Evolutionary conservation across 2,888 invertebrate species (phyloP).

Genomic region (Perithous albicinctus): DNA sequence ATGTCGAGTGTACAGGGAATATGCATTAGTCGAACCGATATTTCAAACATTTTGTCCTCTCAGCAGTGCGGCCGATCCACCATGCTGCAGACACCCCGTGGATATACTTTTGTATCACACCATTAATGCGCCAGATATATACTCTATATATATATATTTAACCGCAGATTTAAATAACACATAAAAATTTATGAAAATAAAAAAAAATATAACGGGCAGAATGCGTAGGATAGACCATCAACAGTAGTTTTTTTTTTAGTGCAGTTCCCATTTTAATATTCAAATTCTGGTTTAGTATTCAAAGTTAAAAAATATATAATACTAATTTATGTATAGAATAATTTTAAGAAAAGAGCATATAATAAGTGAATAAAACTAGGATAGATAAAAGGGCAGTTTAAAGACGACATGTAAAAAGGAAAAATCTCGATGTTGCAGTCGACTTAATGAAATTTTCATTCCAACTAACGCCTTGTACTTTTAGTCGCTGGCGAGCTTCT

Average conservation of each 20-base stretch:
- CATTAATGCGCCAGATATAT: neutral
- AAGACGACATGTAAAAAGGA: neutral
- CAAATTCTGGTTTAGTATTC: too few relatives aligned
- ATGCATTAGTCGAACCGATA: slow-evolving; percentile 61
- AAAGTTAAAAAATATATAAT: too few relatives aligned
- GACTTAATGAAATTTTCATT: slow-evolving; percentile 14
- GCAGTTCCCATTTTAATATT: too few relatives aligned
- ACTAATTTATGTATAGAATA: too few relatives aligned
- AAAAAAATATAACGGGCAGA: neutral
- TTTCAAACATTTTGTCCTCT: slow-evolving; percentile 34
- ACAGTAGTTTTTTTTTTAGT: too few relatives aligned
- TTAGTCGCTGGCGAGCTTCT: neutral
- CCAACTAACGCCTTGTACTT: neutral
- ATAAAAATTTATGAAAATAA: neutral
- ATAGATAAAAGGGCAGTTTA: neutral
- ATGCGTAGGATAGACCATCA: too few relatives aligned
- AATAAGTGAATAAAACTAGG: neutral
- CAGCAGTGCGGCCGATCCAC: neutral
- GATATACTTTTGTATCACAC: neutral
- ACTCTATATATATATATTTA: neutral
- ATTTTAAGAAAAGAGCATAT: too few relatives aligned
- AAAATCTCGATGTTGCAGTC: neutral
- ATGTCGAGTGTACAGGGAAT: slow-evolving; percentile 63
- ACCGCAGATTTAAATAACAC: neutral
- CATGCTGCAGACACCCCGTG: neutral